phyloP scores from a whole-genome alignment of 1,140 invertebrate genomes.

The Megalopta genalis region DNA sequence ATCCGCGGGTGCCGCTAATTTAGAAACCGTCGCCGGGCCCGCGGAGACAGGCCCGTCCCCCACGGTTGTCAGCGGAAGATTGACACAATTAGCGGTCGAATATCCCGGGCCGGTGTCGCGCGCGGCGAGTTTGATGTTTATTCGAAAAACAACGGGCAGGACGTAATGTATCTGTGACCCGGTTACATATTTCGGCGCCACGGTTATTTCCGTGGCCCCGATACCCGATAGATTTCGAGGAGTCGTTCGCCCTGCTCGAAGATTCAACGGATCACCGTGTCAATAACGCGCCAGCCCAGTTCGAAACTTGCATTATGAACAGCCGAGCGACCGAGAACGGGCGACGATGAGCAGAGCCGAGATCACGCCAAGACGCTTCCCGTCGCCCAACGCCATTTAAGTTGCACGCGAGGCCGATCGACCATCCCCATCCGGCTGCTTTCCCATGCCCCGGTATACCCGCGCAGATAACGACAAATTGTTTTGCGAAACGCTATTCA shows the following conservation, averaged over 20 bases:
- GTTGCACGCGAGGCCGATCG: constrained; percentile 3
- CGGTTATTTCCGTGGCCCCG: not conserved
- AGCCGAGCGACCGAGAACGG: not conserved
- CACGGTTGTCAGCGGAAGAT: too few species aligned
- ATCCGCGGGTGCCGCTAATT: too few species aligned
- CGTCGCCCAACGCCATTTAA: constrained; percentile 9
- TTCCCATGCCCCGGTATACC: not conserved
- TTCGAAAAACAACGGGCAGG: too few species aligned
- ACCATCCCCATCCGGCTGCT: not conserved
- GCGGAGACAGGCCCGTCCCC: not conserved
- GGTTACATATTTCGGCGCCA: too few species aligned
- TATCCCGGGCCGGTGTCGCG: too few species aligned
- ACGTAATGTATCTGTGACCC: too few species aligned
- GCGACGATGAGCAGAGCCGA: not conserved
- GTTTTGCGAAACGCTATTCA: not conserved
- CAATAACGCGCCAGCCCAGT: not conserved
- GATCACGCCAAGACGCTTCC: not conserved
- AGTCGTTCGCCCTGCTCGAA: too few species aligned
- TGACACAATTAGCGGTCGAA: too few species aligned
- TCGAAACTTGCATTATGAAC: constrained; percentile 1
- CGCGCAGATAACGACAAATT: constrained; percentile 1
- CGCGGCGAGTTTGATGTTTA: too few species aligned
- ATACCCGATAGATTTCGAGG: not conserved
- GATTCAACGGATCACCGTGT: not conserved
- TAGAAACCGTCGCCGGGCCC: too few species aligned